These are phyloP conservation scores for Tachycineta bicolor DNA, from an alignment of 2,113 vertebrate genomes.

Conservation along the genomic window DNA sequence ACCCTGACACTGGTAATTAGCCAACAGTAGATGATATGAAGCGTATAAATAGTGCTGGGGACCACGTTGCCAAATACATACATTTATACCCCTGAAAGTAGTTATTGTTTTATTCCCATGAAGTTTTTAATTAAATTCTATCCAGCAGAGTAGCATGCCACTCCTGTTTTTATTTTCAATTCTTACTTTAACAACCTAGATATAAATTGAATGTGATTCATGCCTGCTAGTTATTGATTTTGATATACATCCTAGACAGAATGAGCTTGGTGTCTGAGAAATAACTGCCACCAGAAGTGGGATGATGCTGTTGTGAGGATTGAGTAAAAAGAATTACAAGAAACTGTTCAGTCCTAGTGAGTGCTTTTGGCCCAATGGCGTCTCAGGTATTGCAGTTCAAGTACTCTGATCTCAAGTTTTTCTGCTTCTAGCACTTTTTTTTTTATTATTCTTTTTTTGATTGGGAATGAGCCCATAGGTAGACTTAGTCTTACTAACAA, in stretches of 20 bases:
- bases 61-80: neutral
- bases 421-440: neutral
- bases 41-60: neutral
- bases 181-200: neutral
- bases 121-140: neutral
- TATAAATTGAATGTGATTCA: neutral
- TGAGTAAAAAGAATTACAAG: neutral
- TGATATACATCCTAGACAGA: neutral
- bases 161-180: neutral
- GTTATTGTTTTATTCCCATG: neutral
- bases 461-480: neutral
- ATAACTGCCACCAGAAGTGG: neutral
- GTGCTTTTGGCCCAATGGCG: neutral
- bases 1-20: neutral
- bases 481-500: neutral
- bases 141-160: neutral
- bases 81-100: neutral
- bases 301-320: neutral
- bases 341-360: neutral
- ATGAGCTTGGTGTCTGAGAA: neutral
- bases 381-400: neutral
- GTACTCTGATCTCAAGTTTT: neutral
- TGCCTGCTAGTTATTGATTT: conserved; percentile 15
- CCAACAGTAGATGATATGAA: neutral
- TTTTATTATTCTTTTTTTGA: neutral